Base-by-base conservation (phyloP, 2,888 invertebrate genomes). In the Pandemis corylana region DNA sequence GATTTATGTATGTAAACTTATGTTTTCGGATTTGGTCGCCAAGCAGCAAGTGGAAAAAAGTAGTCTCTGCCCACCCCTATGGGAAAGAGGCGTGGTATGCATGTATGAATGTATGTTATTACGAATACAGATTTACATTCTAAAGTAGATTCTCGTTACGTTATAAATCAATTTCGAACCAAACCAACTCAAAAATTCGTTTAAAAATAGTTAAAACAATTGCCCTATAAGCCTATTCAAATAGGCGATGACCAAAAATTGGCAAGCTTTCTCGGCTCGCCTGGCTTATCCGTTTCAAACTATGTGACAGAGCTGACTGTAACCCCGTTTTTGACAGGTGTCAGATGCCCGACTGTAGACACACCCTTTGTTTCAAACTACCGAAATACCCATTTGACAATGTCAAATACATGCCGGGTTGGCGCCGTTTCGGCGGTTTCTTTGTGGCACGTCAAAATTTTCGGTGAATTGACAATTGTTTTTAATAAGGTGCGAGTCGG, bases 331-430 rank as follows among this genome's bases (percentile, higher is more conserved):
- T 72, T 72, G 73, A 61, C 73, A 74, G 46, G 64, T 61, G 73
- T 65, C 73, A 74, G 7, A 20, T 5, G 64, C 49, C 41, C 56
- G 44, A 36, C 46, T 53, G 12, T 36, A 15, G 61, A 49, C 46
- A 63, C 61, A 66, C 65, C 74, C 74, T 71, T 75, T 75, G 71
- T 75, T 71, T 67, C 46, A 12, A 61, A 75, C 69, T 74, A 71
- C 41, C 53, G 42, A 71, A 59, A 75, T 62, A 75, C 36, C 75
- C 70, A 75, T 75, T 75, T 71, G 63, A 67, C 56, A 67, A 7
- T 71, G 75, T 71, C 75, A 75, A 67, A 67, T 20, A 20, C 75
- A 71, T n/a, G 71, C 51, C 13, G 69, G 65, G 28, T 12, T 20
- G 9, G 15, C 6, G n/a, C 36, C 28, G 49, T 36, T 4, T 7